Evolutionary conservation across 2,888 invertebrate species (phyloP), one percentile per base, ranked within the genome.

Genomic region (Apamea anceps): DNA sequence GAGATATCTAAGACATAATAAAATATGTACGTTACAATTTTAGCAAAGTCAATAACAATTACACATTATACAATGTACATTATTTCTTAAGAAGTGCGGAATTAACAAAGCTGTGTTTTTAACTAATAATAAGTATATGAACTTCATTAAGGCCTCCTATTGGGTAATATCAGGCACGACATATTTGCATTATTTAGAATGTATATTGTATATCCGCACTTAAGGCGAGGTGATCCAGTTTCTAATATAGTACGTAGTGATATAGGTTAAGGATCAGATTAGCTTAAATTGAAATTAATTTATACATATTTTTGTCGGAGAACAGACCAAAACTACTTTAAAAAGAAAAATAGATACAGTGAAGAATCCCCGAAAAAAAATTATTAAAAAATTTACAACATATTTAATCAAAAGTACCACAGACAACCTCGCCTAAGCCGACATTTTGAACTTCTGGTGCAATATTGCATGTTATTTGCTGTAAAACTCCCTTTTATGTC

Each of bases 71-170:
- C 42, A 75, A 54, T 60, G 37, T 73, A 66, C 37, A 51, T 37
- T n/a, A 32, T 72, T 48, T 37, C 18, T 57, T 28, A 73, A 60
- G 66, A 54, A 45, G 63, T 75, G 79, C 62, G 18, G 25, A 48
- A 68, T 80, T 54, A 79, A 79, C 57, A 71, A 65, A 77, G 72
- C 54, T 37, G 60, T 70, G 62, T 60, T 75, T 67, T 75, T n/a
- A 37, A 57, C n/a, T 57, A 66, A 48, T 28, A 8, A 51, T 32
- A 71, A 68, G 12, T 71, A 21, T 57, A 51, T 51, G 72, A 48
- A 32, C n/a, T 77, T 84, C n/a, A 68, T 65, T 79, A 87, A 84
- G 85, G 87, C 85, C 76, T 79, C 87, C 87, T 77, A 77, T 13
- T 62, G 45, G 13, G 18, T 75, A 75, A 51, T 54, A 75, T 85